phyloP scores from a whole-genome alignment of 2,113 vertebrate species.

The Ahaetulla prasina region DNA sequence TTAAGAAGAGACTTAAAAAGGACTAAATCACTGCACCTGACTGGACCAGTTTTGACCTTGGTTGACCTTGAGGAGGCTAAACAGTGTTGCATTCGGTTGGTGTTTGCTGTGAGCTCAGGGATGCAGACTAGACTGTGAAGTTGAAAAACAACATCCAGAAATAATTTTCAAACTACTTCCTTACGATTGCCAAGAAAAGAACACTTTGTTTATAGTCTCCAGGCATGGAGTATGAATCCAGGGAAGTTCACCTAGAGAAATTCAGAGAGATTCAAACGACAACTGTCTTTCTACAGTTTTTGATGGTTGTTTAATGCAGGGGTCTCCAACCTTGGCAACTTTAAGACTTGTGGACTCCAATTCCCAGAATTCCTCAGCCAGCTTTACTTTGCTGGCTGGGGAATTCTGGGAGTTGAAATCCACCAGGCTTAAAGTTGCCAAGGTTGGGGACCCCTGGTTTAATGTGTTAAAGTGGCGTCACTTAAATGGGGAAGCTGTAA shows the following conservation, averaged over 20 bases:
- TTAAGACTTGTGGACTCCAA: no score
- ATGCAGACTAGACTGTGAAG: background rate
- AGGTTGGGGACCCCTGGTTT: no score
- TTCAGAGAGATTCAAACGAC: background rate
- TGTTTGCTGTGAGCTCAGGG: background rate
- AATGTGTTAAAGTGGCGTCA: background rate
- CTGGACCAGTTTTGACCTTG: background rate
- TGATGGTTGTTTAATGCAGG: no score
- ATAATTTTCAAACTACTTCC: background rate
- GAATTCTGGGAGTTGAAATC: no score
- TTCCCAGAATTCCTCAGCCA: no score
- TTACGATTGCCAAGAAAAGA: background rate
- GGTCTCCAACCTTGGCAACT: no score
- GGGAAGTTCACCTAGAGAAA: background rate
- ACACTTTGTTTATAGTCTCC: background rate
- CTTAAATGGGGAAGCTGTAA: background rate
- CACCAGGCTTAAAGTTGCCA: no score
- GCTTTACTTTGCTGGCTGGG: no score
- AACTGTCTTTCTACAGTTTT: background rate
- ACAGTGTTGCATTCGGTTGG: background rate
- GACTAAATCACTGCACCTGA: background rate
- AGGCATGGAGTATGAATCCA: background rate
- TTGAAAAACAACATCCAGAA: background rate
- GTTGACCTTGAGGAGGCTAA: background rate
- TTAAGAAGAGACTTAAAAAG: background rate